phyloP scores from a whole-genome alignment of 2,888 invertebrate species.

The Saturnia japonica region DNA sequence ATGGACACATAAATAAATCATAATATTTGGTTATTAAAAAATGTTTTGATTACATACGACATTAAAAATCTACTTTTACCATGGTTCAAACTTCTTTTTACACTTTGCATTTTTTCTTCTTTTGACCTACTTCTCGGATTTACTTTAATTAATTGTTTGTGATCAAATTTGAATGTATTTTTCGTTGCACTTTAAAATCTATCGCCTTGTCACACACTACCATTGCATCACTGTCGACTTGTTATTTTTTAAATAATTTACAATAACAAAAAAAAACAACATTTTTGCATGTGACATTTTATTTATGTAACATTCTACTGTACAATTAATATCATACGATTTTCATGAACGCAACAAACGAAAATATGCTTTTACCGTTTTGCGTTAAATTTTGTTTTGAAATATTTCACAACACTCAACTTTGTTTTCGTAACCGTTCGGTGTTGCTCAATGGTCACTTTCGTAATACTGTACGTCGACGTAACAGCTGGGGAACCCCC shows the following conservation, averaged over 20 bases:
- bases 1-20: constrained; percentile 19
- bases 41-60: too few relatives aligned
- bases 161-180: background rate
- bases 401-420: too few relatives aligned
- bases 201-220: background rate
- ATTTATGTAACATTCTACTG: too few relatives aligned
- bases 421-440: background rate
- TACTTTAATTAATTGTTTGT: background rate
- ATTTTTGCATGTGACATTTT: too few relatives aligned
- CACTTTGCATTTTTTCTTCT: too few relatives aligned
- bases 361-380: too few relatives aligned
- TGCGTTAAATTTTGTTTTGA: too few relatives aligned
- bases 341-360: too few relatives aligned
- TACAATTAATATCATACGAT: too few relatives aligned
- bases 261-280: too few relatives aligned
- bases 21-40: background rate
- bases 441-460: background rate
- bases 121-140: background rate
- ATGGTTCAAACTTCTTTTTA: too few relatives aligned
- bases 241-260: background rate
- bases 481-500: constrained; percentile 63
- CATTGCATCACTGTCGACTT: too few relatives aligned
- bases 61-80: background rate
- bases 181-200: background rate
- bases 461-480: background rate